Percentiles rank a stretch among this genome's conserved stretches.
Conservation (phyloP, 1,140 invertebrate genomes). For the Dendrolimus kikuchii region DNA sequence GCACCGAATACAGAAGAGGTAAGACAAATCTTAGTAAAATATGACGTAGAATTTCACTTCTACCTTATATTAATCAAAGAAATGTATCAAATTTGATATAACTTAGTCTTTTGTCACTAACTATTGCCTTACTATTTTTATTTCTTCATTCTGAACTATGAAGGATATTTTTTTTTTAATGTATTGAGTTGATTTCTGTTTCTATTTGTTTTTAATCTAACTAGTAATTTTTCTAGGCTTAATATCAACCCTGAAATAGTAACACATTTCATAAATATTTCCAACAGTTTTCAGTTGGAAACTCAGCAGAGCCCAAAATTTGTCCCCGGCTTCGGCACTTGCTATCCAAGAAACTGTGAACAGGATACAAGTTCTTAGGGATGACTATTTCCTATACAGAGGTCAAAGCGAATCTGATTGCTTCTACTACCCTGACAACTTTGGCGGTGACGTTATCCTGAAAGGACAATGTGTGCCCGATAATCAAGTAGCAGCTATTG, state of each 20-base stretch:
- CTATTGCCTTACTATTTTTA: no score
- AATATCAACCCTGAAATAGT: not conserved
- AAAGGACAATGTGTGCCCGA: conserved; percentile 32
- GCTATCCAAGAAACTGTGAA: conserved; percentile 32
- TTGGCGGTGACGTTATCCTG: conserved; percentile 42
- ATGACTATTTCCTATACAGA: conserved; percentile 33
- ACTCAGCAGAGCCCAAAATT: conserved; percentile 29
- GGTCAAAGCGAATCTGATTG: conserved; percentile 38
- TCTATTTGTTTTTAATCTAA: no score
- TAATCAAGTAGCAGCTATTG: conserved; percentile 22
- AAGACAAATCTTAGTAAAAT: no score
- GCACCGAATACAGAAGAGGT: conserved; percentile 32
- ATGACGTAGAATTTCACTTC: not conserved
- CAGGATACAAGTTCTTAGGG: conserved; percentile 29
- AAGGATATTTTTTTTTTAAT: no score
- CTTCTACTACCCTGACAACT: conserved; percentile 53
- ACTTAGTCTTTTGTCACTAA: no score
- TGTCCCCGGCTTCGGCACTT: conserved; percentile 17
- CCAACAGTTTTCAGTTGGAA: conserved; percentile 50
- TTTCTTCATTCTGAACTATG: no score
- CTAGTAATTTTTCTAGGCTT: no score
- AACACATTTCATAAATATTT: not conserved
- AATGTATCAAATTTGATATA: no score
- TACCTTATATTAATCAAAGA: not conserved
- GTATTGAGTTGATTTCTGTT: no score